A percentile compares a stretch with the other conserved stretches of the same genome.
Conservation (phyloP, 2,888 invertebrate genomes). For the Drosophila meridiana region DNA sequence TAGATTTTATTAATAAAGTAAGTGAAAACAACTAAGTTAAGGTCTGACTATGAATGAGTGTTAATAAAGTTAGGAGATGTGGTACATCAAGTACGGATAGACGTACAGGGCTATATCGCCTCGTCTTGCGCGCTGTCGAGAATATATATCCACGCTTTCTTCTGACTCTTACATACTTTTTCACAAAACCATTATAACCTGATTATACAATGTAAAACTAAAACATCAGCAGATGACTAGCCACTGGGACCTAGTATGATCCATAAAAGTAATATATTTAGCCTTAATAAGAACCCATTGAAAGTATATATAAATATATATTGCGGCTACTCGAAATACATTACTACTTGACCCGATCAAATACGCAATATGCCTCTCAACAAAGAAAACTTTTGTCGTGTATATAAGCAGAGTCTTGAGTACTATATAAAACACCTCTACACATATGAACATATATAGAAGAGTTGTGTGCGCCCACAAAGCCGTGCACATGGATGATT, state of each 20-base stretch:
- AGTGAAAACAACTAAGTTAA: background rate
- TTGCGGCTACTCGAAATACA: background rate
- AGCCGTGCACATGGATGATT: conserved; percentile 29
- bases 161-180: no score
- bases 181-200: no score
- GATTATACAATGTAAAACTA: no score
- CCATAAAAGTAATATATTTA: background rate
- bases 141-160: no score
- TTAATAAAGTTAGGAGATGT: background rate
- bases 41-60: background rate
- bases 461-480: conserved; percentile 27
- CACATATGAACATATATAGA: conserved; percentile 3
- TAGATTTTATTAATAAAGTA: background rate
- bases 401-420: background rate
- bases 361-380: conserved; percentile 10
- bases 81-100: background rate
- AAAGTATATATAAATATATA: background rate
- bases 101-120: no score
- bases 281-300: background rate
- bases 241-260: background rate
- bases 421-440: background rate
- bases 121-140: no score
- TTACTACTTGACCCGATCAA: conserved; percentile 30
- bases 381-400: conserved; percentile 17
- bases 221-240: background rate